Percentiles rank a stretch among this genome's conserved stretches.
These are phyloP conservation scores for Athripsodes cinereus DNA, from an alignment of 2,888 invertebrate genomes.

Conservation along the genomic window DNA sequence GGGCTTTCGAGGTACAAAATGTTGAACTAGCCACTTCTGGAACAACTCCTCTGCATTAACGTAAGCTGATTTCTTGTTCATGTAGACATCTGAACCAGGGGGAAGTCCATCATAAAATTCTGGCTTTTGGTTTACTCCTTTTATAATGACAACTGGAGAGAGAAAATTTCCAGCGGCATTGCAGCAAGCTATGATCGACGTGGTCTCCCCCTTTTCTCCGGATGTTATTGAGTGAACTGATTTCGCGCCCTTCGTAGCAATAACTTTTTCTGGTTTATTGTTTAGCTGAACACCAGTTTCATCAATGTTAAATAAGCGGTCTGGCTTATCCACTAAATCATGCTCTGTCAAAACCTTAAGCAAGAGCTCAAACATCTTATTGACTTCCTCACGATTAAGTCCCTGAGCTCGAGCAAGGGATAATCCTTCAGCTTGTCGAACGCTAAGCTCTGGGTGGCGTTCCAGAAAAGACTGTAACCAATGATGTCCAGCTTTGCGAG, in stretches of 20 bases:
- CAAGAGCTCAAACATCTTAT: background rate
- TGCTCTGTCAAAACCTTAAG: background rate
- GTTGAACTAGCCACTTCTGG: background rate
- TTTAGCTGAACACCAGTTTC: background rate
- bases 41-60: background rate
- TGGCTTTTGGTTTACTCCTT: background rate
- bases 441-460: conserved; percentile 2
- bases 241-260: background rate
- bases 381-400: background rate
- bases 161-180: background rate
- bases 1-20: background rate
- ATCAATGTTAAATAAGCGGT: background rate
- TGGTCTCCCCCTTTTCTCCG: background rate
- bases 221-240: background rate
- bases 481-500: background rate
- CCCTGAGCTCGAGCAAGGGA: background rate
- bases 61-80: background rate
- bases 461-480: background rate
- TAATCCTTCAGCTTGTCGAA: background rate
- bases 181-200: background rate
- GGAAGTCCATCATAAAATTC: background rate
- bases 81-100: background rate
- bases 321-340: background rate
- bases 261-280: background rate
- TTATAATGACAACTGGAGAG: background rate